Base-by-base conservation (phyloP, 2,113 vertebrate species). In the Laterallus jamaicensis region DNA sequence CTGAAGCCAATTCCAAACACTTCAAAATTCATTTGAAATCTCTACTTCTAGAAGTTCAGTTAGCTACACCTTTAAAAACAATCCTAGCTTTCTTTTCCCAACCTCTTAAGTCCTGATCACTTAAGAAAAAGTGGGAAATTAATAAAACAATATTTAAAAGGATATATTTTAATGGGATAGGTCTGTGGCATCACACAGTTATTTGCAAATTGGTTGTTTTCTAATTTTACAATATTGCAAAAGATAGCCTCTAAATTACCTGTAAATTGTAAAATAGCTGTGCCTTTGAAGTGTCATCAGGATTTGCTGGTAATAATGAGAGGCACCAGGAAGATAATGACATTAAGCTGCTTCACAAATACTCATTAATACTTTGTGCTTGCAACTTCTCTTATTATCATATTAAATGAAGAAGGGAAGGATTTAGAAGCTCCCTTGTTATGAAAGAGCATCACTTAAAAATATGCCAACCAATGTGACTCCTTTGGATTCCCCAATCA, bases 221-320 rank as follows among this genome's bases (percentile, higher is more conserved):
- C 22, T 82, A 26, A 93, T 90, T 85, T 84, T 74, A 87, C 6
- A 17, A 22, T n/a, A 62, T 95, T 93, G 82, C 88, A 96, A 90
- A 84, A 93, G 29, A 22, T 42, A 56, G 8, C 35, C 10, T 69
- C 60, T 90, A 22, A 87, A 87, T 90, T 60, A 31, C 35, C 26
- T 69, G 16, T 49, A 78, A 87, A 84, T 82, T 69, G 60, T 60
- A 52, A 66, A 44, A 87, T 62, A 69, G 35, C 8, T 74, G 32
- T 62, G 60, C 19, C 44, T 92, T 58, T 92, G 91, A 93, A 90
- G 78, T 66, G 93, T 95, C 88, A 85, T 92, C 91, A 93, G 44
- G 47, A 87, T 92, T 84, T 77, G 47, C 44, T 60, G 85, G 56
- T 66, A 83, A 63, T 91, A 83, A 90, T 69, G 86, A 90, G 63